A percentile compares a stretch with the other conserved stretches of the same genome.
Conservation (phyloP, 53 echinoderm and acorn worm species). For the Paracentrotus lividus region DNA sequence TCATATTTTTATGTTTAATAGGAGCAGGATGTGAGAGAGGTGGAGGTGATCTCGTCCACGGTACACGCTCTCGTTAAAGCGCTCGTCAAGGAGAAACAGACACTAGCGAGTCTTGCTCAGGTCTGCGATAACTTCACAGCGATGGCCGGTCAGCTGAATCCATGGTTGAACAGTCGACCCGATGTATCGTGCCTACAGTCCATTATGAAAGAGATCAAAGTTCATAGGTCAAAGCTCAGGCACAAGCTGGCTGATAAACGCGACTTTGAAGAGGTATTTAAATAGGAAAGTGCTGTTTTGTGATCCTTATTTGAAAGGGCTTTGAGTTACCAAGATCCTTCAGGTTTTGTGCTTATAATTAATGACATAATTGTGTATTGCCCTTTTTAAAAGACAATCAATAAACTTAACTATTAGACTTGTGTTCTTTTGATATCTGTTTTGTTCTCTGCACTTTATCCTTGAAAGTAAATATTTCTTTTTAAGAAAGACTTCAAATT, state of each 20-base stretch:
- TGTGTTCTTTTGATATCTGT: no score
- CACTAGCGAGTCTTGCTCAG: conserved; percentile 68
- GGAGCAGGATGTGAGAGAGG: conserved; percentile 62
- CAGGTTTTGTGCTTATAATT: no score
- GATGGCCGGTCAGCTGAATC: conserved; percentile 65
- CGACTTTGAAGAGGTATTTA: conserved; percentile 89
- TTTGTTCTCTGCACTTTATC: no score
- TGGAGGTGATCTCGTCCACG: conserved; percentile 52
- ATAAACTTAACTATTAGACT: no score
- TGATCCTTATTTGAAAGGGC: no score
- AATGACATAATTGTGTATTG: no score
- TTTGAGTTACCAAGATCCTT: no score
- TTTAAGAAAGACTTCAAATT: no score
- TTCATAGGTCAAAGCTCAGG: conserved; percentile 76
- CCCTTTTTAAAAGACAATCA: no score
- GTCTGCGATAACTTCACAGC: conserved; percentile 60
- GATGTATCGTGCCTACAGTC: conserved; percentile 80
- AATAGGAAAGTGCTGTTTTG: no score
- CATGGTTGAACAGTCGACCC: conserved; percentile 81
- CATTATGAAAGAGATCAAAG: conserved; percentile 83
- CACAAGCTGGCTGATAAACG: conserved; percentile 84
- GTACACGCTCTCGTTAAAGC: conserved; percentile 52
- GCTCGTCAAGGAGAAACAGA: conserved; percentile 45
- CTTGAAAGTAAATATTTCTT: no score
- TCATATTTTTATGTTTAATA: neutral